Conservation (phyloP, 2,797 vertebrate species). For the Aldrovandia affinis region DNA sequence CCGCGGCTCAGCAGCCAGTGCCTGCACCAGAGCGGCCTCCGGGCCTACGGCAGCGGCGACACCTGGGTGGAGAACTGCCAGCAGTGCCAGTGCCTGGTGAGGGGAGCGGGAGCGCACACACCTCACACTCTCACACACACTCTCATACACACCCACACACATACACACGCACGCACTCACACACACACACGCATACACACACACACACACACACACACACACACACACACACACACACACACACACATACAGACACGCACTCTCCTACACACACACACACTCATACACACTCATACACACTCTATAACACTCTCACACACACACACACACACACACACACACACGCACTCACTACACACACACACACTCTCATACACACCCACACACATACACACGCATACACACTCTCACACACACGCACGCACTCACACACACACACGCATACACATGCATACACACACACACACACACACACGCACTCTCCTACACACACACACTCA, state of each 20-base stretch:
- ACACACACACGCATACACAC: background rate
- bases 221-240: background rate
- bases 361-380: too few relatives aligned
- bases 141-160: background rate
- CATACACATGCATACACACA: background rate
- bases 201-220: background rate
- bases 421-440: too few relatives aligned
- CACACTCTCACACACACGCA: too few relatives aligned
- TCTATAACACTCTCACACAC: background rate
- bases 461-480: too few relatives aligned
- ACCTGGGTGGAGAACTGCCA: constrained; percentile 96
- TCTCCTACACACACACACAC: background rate
- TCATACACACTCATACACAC: background rate
- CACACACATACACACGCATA: too few relatives aligned
- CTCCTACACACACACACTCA: too few relatives aligned
- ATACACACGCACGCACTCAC: too few relatives aligned
- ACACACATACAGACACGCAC: too few relatives aligned
- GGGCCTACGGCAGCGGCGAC: constrained; percentile 91
- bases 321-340: background rate
- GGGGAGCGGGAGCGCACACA: constrained; percentile 39
- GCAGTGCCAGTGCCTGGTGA: constrained; percentile 96
- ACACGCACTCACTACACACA: too few relatives aligned
- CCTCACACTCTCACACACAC: background rate
- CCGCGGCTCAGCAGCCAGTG: constrained; percentile 93
- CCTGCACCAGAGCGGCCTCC: constrained; percentile 91